These are phyloP conservation scores for Epiblema foenella DNA, from an alignment of 2,888 invertebrate species.

Conservation along the genomic window DNA sequence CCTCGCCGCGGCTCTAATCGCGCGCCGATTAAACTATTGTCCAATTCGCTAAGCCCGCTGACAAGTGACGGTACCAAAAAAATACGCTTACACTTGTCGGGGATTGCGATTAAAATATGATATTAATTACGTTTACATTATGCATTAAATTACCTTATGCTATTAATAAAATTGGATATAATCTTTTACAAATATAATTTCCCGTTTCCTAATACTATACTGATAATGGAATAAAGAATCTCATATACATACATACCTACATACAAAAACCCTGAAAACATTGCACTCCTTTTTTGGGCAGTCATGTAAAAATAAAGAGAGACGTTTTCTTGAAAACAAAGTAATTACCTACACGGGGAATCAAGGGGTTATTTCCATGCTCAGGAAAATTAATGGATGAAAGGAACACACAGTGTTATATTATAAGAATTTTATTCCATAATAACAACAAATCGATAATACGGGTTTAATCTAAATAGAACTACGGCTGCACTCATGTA, in stretches of 20 bases:
- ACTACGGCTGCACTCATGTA: conserved; percentile 24
- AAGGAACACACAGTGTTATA: background rate
- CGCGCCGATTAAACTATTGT: conserved; percentile 63
- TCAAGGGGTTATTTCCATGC: no score
- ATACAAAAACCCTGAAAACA: no score
- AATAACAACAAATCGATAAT: conserved; percentile 28
- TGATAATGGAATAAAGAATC: no score
- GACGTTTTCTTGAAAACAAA: no score
- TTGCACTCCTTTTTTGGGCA: no score
- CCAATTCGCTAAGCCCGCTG: conserved; percentile 47
- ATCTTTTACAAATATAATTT: no score
- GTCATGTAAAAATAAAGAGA: no score
- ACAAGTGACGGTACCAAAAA: conserved; percentile 32
- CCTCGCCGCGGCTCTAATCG: conserved; percentile 61
- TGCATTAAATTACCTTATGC: background rate
- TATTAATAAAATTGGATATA: no score
- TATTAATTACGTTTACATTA: background rate
- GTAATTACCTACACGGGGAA: no score
- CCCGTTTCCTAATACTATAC: no score
- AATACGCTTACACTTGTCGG: conserved; percentile 13
- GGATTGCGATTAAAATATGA: conserved; percentile 5
- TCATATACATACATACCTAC: no score
- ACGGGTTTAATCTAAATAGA: conserved; percentile 27
- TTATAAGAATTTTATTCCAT: conserved; percentile 37
- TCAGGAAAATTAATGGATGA: background rate